Percentiles rank a stretch among this genome's conserved stretches.
Evolutionary conservation across 2,113 vertebrate genomes (phyloP).

Genomic region (Mustelus asterias): DNA sequence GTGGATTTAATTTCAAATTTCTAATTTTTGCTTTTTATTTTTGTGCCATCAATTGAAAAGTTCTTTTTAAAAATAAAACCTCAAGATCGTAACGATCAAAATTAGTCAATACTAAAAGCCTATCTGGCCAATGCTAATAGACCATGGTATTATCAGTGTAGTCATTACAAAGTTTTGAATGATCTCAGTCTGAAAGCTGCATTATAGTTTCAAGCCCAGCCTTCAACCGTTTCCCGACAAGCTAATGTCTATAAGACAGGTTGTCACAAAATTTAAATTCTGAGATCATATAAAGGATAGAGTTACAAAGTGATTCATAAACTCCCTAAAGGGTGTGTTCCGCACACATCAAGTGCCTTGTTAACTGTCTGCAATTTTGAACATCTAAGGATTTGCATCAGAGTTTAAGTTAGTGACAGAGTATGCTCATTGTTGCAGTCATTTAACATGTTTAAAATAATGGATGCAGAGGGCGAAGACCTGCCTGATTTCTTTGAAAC

Average conservation of each 20-base stretch:
- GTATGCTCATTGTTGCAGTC: not conserved
- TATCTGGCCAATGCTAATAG: not conserved
- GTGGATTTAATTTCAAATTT: constrained; percentile 14
- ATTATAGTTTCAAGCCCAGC: not conserved
- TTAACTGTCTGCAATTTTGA: not conserved
- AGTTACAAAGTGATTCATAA: not conserved
- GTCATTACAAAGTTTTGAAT: not conserved
- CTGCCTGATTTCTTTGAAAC: not conserved
- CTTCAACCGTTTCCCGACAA: not conserved
- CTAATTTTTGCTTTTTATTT: not conserved
- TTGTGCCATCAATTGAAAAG: not conserved
- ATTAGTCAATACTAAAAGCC: not conserved
- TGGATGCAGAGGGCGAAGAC: not conserved
- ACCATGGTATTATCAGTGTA: not conserved
- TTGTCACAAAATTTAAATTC: not conserved
- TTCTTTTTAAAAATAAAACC: not conserved
- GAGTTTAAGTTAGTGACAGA: not conserved
- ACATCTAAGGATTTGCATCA: constrained; percentile 20
- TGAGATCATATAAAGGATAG: not conserved
- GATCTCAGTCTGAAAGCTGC: not conserved
- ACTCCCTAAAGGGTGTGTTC: not conserved
- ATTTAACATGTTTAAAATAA: not conserved
- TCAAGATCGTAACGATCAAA: no score
- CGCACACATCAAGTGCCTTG: not conserved
- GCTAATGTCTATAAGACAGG: not conserved